Percentiles rank a stretch among this genome's conserved stretches.
phyloP scores from a whole-genome alignment of 2,797 vertebrate species.

The Valencia hispanica region DNA sequence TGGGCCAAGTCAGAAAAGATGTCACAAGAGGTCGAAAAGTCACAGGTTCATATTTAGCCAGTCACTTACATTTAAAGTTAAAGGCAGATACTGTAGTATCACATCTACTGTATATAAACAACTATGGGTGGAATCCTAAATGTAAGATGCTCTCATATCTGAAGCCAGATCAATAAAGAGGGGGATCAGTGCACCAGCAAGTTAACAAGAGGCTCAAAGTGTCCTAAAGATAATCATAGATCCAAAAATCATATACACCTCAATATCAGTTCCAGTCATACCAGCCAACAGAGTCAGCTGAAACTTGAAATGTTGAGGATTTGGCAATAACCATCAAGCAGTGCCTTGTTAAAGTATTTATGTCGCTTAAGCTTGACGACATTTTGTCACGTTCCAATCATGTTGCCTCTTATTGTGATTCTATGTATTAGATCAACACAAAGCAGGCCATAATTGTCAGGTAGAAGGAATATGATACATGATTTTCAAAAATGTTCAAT shows the following conservation, averaged over 20 bases:
- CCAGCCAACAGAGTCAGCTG: not conserved
- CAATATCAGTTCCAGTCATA: not conserved
- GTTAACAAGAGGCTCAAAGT: not conserved
- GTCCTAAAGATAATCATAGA: not conserved
- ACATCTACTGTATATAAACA: conserved; percentile 11
- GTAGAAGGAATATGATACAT: not conserved
- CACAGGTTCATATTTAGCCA: conserved; percentile 73
- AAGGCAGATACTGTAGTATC: conserved; percentile 34
- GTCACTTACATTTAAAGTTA: conserved; percentile 57
- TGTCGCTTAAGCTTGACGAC: not conserved
- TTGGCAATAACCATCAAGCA: not conserved
- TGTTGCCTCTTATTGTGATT: not conserved
- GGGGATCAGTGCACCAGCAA: not conserved
- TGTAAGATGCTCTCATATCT: conserved; percentile 6
- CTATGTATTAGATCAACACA: not conserved
- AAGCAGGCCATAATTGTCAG: not conserved
- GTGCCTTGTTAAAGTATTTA: not conserved
- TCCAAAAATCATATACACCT: not conserved
- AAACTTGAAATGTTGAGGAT: not conserved
- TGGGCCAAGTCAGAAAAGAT: conserved; percentile 71
- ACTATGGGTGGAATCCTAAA: conserved; percentile 1
- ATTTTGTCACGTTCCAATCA: not conserved
- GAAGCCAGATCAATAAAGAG: not conserved
- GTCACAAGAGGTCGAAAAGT: conserved; percentile 78
- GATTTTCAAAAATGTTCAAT: not conserved